These are phyloP conservation scores for Ctena decussata DNA, from an alignment of 2,888 invertebrate genomes.

Conservation along the genomic window DNA sequence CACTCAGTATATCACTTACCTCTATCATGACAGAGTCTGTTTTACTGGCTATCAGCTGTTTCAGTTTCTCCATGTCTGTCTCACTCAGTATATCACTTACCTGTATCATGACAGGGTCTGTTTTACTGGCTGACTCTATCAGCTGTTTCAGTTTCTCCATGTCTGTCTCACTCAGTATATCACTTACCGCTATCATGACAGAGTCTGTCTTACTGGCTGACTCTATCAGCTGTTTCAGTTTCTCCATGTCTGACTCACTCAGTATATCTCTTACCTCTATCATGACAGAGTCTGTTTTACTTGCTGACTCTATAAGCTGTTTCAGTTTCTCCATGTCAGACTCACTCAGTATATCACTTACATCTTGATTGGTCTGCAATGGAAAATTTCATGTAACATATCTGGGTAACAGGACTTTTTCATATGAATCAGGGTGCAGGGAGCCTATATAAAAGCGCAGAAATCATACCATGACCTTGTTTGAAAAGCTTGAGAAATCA, in stretches of 20 bases:
- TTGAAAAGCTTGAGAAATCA: too few species aligned
- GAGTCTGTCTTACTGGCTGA: constrained; percentile 54
- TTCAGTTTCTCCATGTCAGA: constrained; percentile 65
- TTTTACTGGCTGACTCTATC: constrained; percentile 49
- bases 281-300: constrained; percentile 59
- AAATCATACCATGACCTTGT: too few species aligned
- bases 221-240: constrained; percentile 58
- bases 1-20: constrained; percentile 35
- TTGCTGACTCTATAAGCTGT: constrained; percentile 49
- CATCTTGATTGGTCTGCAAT: constrained; percentile 16
- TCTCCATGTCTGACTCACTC: constrained; percentile 56
- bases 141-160: constrained; percentile 63
- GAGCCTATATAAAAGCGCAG: too few species aligned
- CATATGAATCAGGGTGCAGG: too few species aligned
- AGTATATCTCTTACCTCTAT: constrained; percentile 66
- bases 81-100: constrained; percentile 57
- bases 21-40: constrained; percentile 58
- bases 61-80: constrained; percentile 63
- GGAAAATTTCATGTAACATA: too few species aligned
- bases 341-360: constrained; percentile 37
- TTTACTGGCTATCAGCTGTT: constrained; percentile 60
- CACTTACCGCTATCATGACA: constrained; percentile 58
- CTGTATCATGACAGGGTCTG: constrained; percentile 62
- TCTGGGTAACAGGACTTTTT: too few species aligned
- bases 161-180: constrained; percentile 56